Conservation (phyloP, 2,797 vertebrate species). For the Anabacerthia variegaticeps region DNA sequence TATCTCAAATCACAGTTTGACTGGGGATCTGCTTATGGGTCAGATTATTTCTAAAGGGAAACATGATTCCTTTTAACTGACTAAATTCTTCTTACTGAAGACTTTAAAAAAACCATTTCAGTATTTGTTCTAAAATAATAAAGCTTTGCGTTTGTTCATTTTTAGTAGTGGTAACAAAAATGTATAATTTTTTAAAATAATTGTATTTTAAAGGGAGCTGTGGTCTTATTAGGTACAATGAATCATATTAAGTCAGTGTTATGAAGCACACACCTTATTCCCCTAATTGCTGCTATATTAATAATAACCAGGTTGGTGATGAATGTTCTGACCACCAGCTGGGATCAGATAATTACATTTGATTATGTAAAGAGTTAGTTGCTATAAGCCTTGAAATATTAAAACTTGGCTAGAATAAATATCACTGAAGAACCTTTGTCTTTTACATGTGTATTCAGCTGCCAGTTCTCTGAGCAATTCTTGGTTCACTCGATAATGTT, state of each 20-base stretch:
- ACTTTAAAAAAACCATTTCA: neutral
- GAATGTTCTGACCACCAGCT: constrained; percentile 55
- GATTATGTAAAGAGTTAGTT: constrained; percentile 58
- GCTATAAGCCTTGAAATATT: constrained; percentile 59
- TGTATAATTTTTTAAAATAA: constrained; percentile 55
- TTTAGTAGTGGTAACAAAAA: constrained; percentile 37
- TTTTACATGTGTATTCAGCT: constrained; percentile 59
- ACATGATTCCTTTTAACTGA: constrained; percentile 14
- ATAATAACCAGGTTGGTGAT: constrained; percentile 53
- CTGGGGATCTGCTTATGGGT: constrained; percentile 31
- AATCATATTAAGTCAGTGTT: constrained; percentile 29
- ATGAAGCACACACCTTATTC: constrained; percentile 47
- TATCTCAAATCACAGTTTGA: constrained; percentile 52
- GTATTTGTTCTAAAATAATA: constrained; percentile 24
- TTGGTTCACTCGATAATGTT: constrained; percentile 18
- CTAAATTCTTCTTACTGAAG: neutral
- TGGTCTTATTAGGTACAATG: constrained; percentile 26
- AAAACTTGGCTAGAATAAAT: constrained; percentile 68
- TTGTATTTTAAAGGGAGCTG: constrained; percentile 49
- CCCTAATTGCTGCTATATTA: constrained; percentile 47
- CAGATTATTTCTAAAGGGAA: constrained; percentile 60
- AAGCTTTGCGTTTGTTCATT: neutral
- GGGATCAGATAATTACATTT: constrained; percentile 54
- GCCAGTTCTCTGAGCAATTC: constrained; percentile 47
- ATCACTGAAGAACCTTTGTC: constrained; percentile 67